Evolutionary conservation across 2,113 vertebrate species (phyloP).

Genomic region (Scolopax mira): DNA sequence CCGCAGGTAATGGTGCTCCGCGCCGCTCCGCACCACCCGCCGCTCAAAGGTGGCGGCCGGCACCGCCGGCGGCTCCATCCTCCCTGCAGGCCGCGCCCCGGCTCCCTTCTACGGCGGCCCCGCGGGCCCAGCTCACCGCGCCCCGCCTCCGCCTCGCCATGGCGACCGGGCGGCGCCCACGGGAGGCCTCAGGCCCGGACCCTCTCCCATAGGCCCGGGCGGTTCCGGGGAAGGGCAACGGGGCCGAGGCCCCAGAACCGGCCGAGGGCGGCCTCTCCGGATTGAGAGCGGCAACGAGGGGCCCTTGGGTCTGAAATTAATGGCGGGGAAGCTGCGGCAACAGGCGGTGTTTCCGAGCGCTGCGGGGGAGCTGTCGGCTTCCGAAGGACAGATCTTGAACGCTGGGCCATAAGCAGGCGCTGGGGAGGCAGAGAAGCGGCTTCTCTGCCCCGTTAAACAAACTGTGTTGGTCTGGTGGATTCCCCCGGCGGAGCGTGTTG

Average conservation of each 20-base stretch:
- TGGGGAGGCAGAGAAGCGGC: not conserved
- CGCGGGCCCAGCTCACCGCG: not conserved
- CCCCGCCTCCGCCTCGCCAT: not conserved
- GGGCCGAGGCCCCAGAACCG: not conserved
- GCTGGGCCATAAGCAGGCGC: rapidly evolving
- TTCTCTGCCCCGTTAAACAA: rapidly evolving
- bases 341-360: rapidly evolving
- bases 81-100: not conserved
- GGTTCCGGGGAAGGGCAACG: not conserved
- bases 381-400: not conserved
- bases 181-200: no score
- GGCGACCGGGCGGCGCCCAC: not conserved
- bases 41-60: slow-evolving; percentile 70
- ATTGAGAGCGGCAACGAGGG: rapidly evolving
- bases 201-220: not conserved
- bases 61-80: not conserved
- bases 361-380: not conserved
- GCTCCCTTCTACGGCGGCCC: not conserved
- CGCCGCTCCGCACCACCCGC: slow-evolving; percentile 77
- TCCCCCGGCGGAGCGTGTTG: rapidly evolving
- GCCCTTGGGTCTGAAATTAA: rapidly evolving
- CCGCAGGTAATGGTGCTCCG: slow-evolving; percentile 85
- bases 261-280: rapidly evolving
- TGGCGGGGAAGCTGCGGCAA: not conserved
- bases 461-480: rapidly evolving